A percentile compares a stretch with the other conserved stretches of the same genome.
Evolutionary conservation across 2,888 invertebrate genomes (phyloP).

Genomic region (Mythimna impura): DNA sequence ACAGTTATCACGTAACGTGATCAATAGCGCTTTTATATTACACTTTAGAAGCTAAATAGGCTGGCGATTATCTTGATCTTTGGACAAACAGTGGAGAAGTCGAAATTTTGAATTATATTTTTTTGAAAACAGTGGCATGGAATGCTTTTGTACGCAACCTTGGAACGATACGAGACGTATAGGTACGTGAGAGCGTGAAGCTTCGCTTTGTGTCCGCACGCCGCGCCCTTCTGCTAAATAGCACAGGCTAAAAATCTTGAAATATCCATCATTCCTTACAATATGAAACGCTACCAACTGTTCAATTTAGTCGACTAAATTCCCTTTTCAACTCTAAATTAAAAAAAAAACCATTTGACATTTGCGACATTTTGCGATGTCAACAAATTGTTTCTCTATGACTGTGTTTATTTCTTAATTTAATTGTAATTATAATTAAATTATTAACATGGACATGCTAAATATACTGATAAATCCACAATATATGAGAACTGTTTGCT

Average conservation of each 20-base stretch:
- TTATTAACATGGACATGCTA: slow-evolving; percentile 49
- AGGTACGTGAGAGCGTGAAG: too few relatives aligned
- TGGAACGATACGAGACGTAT: not conserved
- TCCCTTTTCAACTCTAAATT: not conserved
- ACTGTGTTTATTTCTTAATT: not conserved
- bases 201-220: not conserved
- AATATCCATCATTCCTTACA: slow-evolving; percentile 1
- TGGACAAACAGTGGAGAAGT: not conserved
- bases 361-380: not conserved
- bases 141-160: slow-evolving; percentile 26
- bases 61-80: slow-evolving; percentile 1
- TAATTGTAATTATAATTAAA: not conserved
- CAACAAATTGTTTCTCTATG: not conserved
- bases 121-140: slow-evolving; percentile 33
- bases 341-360: not conserved
- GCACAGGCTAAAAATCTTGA: slow-evolving; percentile 40
- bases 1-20: slow-evolving; percentile 9
- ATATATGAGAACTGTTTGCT: slow-evolving; percentile 66
- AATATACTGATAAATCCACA: slow-evolving; percentile 54
- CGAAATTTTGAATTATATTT: not conserved
- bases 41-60: not conserved
- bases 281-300: slow-evolving; percentile 50
- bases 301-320: slow-evolving; percentile 30
- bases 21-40: slow-evolving; percentile 1
- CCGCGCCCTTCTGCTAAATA: slow-evolving; percentile 1